Evolutionary conservation across 2,797 vertebrate genomes (phyloP), one percentile per base, ranked within the genome.

Genomic region (Synaphobranchus kaupii): DNA sequence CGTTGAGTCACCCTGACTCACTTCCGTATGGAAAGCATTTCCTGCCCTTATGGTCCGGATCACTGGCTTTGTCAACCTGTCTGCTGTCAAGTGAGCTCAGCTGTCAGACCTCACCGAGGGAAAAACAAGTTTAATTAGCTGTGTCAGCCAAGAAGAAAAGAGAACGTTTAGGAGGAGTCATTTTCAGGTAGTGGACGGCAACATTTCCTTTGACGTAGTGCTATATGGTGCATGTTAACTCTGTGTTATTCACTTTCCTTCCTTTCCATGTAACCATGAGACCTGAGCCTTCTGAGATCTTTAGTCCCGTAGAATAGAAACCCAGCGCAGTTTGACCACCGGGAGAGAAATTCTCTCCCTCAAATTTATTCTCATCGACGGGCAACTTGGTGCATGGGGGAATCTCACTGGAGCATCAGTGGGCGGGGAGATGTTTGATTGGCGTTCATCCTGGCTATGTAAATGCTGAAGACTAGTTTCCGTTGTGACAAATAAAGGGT

Each of bases 111-210:
- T 90, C 73, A 47, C 80, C 39, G 20, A 85, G 68, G 89, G 88
- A 88, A 89, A 88, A 91, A 90, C 90, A 95, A 91, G 95, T 94
- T 94, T 93, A 90, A 94, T 94, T 93, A 94, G 87, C 85, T 88
- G 86, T 93, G 93, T 93, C 92, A 93, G 90, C 92, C 78, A 87
- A 92, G 92, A 91, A 92, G 91, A 93, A 91, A 93, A 94, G 90
- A 93, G 93, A 92, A 88, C 90, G 93, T 89, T 90, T 88, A 90
- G 47, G 15, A 48, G 28, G 34, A 17, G 39, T 86, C n/a, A 60
- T 63, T 78, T 63, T 81, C 56, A 86, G 54, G 31, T 28, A 78
- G 52, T 50, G 76, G 52, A 78, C 60, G 60, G 15, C 34, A 15
- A 13, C 73, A 47, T 47, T 44, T 44, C 39, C 34, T 44, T 78